Evolutionary conservation across 2,797 vertebrate genomes (phyloP).

Genomic region (Peromyscus aztecus): DNA sequence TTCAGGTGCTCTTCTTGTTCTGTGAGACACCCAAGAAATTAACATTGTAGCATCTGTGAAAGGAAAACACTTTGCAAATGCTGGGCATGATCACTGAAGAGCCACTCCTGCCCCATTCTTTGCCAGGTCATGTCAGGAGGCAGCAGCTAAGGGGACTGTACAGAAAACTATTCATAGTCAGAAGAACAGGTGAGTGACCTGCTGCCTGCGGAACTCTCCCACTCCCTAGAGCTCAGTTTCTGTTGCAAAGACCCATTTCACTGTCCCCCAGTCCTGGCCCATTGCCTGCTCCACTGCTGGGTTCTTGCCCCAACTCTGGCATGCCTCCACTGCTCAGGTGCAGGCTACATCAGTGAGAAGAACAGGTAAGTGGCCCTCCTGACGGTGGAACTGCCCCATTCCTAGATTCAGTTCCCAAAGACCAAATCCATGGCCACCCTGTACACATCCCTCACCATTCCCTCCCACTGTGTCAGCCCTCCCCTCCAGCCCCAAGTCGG

Average conservation of each 20-base stretch:
- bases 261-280: neutral
- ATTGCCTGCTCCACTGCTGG: neutral
- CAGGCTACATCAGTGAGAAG: neutral
- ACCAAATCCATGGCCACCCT: neutral
- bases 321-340: neutral
- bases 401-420: neutral
- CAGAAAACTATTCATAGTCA: neutral
- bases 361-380: neutral
- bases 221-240: neutral
- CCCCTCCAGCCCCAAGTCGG: neutral
- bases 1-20: neutral
- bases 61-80: neutral
- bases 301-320: neutral
- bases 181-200: neutral
- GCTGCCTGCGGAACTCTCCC: neutral
- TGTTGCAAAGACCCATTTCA: neutral
- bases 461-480: neutral
- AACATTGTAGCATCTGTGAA: neutral
- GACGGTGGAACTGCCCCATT: neutral
- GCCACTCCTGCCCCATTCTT: neutral
- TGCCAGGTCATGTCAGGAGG: neutral
- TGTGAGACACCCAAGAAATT: neutral
- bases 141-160: neutral
- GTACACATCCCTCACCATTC: no score
- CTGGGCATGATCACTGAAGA: neutral